Conservation (phyloP, 2,888 invertebrate species). For the Rotaria macrura region DNA sequence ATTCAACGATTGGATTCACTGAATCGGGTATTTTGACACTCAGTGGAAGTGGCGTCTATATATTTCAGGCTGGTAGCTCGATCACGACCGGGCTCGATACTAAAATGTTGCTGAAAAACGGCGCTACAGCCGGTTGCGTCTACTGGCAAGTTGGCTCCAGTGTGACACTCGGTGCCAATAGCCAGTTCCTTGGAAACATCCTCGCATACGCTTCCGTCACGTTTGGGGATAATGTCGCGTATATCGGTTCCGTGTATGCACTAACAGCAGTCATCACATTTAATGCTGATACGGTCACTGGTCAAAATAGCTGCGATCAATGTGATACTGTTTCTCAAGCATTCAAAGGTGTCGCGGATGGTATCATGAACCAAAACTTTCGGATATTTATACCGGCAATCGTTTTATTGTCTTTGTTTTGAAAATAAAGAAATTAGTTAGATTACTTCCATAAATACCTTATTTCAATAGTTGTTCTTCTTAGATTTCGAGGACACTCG, state of each 20-base stretch:
- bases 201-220: not conserved
- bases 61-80: not conserved
- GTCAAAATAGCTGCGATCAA: no score
- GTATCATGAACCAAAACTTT: no score
- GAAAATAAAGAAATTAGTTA: no score
- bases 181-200: not conserved
- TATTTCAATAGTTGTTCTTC: no score
- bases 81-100: not conserved
- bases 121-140: not conserved
- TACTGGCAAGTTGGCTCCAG: not conserved
- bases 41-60: not conserved
- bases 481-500: no score
- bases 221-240: not conserved
- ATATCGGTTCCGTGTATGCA: not conserved
- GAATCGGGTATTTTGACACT: not conserved
- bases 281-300: not conserved
- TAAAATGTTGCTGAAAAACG: not conserved
- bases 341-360: no score
- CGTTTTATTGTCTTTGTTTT: no score
- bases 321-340: no score
- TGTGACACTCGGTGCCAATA: not conserved
- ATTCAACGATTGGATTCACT: not conserved
- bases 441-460: no score
- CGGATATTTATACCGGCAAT: no score
- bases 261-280: not conserved